Evolutionary conservation across 2,797 vertebrate genomes (phyloP).

Genomic region (Hephaestus fuliginosus): DNA sequence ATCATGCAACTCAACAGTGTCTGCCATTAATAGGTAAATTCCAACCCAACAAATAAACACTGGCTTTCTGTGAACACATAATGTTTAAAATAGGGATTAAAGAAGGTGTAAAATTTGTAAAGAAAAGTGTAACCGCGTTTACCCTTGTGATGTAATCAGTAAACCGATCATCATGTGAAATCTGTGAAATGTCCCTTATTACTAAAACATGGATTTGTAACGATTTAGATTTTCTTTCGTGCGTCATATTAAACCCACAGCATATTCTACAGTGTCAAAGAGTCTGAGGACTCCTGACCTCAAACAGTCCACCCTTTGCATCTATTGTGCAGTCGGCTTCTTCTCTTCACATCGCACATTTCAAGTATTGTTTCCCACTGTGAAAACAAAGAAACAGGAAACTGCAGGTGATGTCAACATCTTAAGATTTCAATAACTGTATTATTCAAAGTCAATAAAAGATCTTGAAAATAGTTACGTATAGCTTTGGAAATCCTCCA

Average conservation of each 20-base stretch:
- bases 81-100: not conserved
- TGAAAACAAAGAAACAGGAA: not conserved
- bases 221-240: not conserved
- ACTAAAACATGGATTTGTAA: not conserved
- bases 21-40: not conserved
- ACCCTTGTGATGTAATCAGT: not conserved
- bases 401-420: not conserved
- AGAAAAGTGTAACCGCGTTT: not conserved
- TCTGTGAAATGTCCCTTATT: not conserved
- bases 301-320: not conserved
- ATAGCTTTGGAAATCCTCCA: slow-evolving; percentile 18
- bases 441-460: slow-evolving; percentile 24
- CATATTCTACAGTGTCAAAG: not conserved
- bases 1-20: not conserved
- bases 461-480: slow-evolving; percentile 10
- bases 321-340: not conserved
- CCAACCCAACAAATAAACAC: not conserved
- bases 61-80: not conserved
- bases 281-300: not conserved
- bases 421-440: slow-evolving; percentile 22
- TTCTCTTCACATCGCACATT: not conserved
- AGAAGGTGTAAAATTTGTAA: not conserved
- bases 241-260: not conserved
- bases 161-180: not conserved
- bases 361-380: not conserved